Evolutionary conservation across 1,140 invertebrate genomes (phyloP).

Genomic region (Pogonognathellus flavescens): DNA sequence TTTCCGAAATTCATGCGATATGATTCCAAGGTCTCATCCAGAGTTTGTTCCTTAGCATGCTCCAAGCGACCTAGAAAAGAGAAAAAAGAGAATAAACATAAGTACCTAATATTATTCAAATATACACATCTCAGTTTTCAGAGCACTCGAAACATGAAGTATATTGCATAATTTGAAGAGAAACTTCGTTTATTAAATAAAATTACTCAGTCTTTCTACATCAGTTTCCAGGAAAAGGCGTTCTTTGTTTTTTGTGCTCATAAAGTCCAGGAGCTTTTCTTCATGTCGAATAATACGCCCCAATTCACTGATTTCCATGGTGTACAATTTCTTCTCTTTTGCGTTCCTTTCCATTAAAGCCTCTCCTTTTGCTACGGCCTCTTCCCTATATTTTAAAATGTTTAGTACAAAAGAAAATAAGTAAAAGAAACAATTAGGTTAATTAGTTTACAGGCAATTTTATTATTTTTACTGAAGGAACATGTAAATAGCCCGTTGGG

Average conservation of each 20-base stretch:
- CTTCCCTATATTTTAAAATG: conserved; percentile 60
- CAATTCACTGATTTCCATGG: conserved; percentile 64
- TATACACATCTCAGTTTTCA: too few relatives aligned
- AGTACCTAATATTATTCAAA: background rate
- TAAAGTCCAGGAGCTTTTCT: conserved; percentile 66
- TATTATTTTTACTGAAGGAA: background rate
- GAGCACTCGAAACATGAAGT: too few relatives aligned
- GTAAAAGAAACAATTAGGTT: too few relatives aligned
- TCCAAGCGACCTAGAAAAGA: conserved; percentile 61
- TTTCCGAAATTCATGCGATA: conserved; percentile 63
- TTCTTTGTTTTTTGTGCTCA: conserved; percentile 65
- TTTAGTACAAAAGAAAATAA: background rate
- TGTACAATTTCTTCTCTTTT: conserved; percentile 65
- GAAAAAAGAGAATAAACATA: background rate
- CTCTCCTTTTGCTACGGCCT: conserved; percentile 63
- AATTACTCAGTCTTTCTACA: conserved; percentile 63
- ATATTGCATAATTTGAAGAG: too few relatives aligned
- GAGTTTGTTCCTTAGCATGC: conserved; percentile 62
- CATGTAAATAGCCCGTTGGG: background rate
- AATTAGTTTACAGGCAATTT: too few relatives aligned
- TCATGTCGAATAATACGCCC: conserved; percentile 64
- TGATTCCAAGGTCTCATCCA: conserved; percentile 61
- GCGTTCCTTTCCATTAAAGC: conserved; percentile 61
- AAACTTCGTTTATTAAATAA: background rate
- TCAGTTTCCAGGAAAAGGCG: conserved; percentile 64